These are phyloP conservation scores for Carapus acus DNA, from an alignment of 2,797 vertebrate genomes.

Conservation along the genomic window DNA sequence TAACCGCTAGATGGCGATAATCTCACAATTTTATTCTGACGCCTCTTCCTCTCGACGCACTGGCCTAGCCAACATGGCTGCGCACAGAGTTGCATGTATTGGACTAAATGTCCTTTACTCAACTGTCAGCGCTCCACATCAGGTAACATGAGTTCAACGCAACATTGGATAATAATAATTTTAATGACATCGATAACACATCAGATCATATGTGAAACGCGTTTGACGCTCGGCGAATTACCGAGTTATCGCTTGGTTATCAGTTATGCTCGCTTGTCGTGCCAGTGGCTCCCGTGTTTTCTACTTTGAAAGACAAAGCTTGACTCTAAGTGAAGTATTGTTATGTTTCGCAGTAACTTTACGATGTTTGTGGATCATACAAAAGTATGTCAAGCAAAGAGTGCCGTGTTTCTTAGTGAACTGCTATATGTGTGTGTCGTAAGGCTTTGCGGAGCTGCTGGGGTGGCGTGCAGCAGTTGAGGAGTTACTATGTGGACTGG, in stretches of 20 bases:
- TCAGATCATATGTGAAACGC: rapidly evolving
- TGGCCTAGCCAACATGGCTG: conserved; percentile 61
- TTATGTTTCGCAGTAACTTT: no score
- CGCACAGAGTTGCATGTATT: conserved; percentile 49
- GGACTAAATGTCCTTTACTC: conserved; percentile 59
- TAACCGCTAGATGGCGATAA: conserved; percentile 43
- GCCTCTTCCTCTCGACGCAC: background rate
- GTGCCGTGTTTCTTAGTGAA: no score
- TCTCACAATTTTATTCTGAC: background rate
- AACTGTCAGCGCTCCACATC: conserved; percentile 42
- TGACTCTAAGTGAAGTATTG: no score
- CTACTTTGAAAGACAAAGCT: no score
- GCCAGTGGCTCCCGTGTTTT: no score
- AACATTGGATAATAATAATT: background rate
- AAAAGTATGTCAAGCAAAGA: no score
- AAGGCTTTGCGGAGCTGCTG: conserved; percentile 66
- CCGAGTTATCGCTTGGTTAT: no score
- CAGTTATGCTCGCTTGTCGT: no score
- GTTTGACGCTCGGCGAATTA: no score
- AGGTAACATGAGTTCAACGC: conserved; percentile 39
- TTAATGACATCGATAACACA: rapidly evolving
- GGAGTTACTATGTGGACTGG: conserved; percentile 89
- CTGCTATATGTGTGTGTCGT: background rate
- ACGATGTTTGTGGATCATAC: no score
- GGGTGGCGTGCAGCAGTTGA: conserved; percentile 66